These are phyloP conservation scores for Xiphophorus hellerii DNA, from an alignment of 2,113 vertebrate species.

Conservation along the genomic window DNA sequence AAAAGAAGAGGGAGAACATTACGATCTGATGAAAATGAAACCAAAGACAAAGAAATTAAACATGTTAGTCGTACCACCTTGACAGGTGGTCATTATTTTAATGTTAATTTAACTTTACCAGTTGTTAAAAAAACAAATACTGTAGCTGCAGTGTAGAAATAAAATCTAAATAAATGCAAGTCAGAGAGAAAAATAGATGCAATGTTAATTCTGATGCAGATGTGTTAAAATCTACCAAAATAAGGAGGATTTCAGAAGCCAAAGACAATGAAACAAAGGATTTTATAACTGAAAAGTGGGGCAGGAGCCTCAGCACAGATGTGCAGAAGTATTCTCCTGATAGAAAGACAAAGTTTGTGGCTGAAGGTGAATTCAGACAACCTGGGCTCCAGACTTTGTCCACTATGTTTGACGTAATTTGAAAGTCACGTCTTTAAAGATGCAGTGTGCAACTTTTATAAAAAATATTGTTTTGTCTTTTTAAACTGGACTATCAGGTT, in stretches of 20 bases:
- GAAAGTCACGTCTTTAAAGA: constrained; percentile 1
- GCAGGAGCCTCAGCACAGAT: constrained; percentile 40
- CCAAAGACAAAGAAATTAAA: neutral
- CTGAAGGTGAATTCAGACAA: constrained; percentile 49
- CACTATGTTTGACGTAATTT: constrained; percentile 14
- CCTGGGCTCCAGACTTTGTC: constrained; percentile 37
- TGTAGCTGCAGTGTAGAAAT: neutral
- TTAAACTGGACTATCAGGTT: too few species aligned
- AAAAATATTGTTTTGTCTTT: too few species aligned
- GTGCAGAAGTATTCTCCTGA: constrained; percentile 54
- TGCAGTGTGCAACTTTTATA: neutral
- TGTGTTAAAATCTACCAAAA: neutral
- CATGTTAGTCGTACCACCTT: neutral
- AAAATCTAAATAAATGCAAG: neutral
- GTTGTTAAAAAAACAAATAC: too few species aligned
- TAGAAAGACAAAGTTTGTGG: constrained; percentile 48
- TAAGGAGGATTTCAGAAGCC: neutral
- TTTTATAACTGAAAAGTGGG: constrained; percentile 63
- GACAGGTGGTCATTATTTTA: neutral
- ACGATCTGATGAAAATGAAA: neutral
- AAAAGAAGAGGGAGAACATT: neutral
- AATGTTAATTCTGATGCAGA: neutral
- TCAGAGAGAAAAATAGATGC: neutral
- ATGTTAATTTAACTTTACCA: too few species aligned
- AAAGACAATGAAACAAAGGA: constrained; percentile 20